These are phyloP conservation scores for Trididemnum miniatum DNA, from an alignment of 23 tunicate species.

Conservation along the genomic window DNA sequence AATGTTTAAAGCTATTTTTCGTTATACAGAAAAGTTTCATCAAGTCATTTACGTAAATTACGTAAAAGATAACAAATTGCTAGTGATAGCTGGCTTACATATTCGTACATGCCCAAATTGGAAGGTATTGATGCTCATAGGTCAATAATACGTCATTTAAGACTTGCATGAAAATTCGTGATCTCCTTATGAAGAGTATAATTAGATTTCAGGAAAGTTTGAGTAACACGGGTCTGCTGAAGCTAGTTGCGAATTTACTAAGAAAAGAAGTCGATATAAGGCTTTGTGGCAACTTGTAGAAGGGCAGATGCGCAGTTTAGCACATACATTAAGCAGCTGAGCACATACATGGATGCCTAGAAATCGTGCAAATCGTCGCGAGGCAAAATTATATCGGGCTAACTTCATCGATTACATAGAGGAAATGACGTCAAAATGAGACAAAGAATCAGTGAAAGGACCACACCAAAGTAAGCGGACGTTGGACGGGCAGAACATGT, in stretches of 20 bases:
- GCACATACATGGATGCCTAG: not conserved
- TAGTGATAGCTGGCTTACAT: no score
- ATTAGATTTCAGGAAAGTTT: not conserved
- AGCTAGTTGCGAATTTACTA: not conserved
- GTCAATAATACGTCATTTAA: no score
- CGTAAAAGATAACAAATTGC: no score
- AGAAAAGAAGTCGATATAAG: not conserved
- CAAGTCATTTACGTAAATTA: no score
- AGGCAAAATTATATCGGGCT: slow-evolving; percentile 8
- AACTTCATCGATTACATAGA: slow-evolving; percentile 12
- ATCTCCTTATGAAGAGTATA: not conserved
- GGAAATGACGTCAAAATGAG: slow-evolving; percentile 33
- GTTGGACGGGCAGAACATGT: no score
- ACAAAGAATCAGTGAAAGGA: slow-evolving; percentile 4
- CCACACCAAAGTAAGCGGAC: not conserved
- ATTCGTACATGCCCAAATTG: no score
- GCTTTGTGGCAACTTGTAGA: not conserved
- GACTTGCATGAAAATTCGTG: not conserved
- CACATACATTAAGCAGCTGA: not conserved
- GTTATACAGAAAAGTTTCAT: no score
- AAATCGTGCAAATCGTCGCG: slow-evolving; percentile 6
- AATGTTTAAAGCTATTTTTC: no score
- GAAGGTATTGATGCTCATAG: no score
- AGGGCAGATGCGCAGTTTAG: not conserved
- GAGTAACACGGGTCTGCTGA: not conserved